Evolutionary conservation across 2,113 vertebrate species (phyloP), one percentile per base, ranked within the genome.

Genomic region (Macaca nemestrina): DNA sequence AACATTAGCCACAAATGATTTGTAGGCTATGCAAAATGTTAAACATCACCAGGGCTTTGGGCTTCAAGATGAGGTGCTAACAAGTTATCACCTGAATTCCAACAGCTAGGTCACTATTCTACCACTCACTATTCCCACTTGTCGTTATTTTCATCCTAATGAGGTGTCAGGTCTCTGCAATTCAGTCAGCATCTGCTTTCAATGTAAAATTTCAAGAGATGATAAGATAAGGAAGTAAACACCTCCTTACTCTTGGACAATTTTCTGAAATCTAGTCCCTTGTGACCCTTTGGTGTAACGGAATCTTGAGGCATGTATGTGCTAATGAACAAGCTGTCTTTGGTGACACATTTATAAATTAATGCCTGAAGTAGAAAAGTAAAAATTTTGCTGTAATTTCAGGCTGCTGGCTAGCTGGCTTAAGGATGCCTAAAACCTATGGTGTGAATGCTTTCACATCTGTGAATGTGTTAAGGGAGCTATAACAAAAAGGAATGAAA

Each of bases 51-150:
- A 64, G 38, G 30, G 57, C 48, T 67, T 57, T 75, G 27, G 59
- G 70, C 75, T 89, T 93, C 40, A 35, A 73, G 75, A 92, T 55
- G 70, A 88, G 43, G 80, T 80, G n/a, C 59, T 88, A 96, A 43
- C 59, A 93, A 52, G 67, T 87, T 86, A 67, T 83, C 89, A 86
- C 50, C 70, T 75, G 80, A 83, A 70, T 87, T 70, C 55, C 61
- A 87, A 45, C 27, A 82, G 59, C 68, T 43, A 30, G 70, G 78
- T 85, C 85, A 59, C 96, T 85, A 82, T 73, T 27, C 67, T 25
- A 30, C 67, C 50, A 43, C 7, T 91, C 12, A 27, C 17, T 35
- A 6, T 52, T 93, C 93, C 45, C 76, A 12, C 94, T 87, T 64
- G 79, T 35, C 72, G 55, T 73, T 61, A n/a, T 85, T 27, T 88